Percentiles rank a stretch among this genome's conserved stretches.
Evolutionary conservation across 2,888 invertebrate species (phyloP).

Genomic region (Drosophila meridionalis): DNA sequence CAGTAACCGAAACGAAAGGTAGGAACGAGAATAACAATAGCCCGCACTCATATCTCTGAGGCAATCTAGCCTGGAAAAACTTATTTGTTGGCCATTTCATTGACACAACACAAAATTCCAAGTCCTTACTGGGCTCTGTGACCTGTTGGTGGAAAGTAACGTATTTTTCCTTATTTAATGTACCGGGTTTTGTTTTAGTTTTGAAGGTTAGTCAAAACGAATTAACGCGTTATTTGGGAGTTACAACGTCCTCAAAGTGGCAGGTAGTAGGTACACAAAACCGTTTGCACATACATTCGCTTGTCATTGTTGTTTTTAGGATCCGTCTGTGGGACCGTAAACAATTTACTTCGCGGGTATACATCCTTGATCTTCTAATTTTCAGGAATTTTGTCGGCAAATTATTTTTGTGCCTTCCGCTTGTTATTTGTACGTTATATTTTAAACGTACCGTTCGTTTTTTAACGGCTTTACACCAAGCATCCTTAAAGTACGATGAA

Average conservation of each 20-base stretch:
- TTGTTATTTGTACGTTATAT: slow-evolving; percentile 53
- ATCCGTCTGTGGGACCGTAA: slow-evolving; percentile 62
- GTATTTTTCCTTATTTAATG: slow-evolving; percentile 49
- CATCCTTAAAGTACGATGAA: background rate
- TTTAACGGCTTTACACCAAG: slow-evolving; percentile 49
- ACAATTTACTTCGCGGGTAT: slow-evolving; percentile 61
- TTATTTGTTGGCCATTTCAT: slow-evolving; percentile 70
- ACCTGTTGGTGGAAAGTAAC: slow-evolving; percentile 66
- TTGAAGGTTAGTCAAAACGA: slow-evolving; percentile 78
- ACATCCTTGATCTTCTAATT: slow-evolving; percentile 41
- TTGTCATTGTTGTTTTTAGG: slow-evolving; percentile 69
- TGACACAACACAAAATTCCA: slow-evolving; percentile 48
- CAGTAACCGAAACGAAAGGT: slow-evolving; percentile 56
- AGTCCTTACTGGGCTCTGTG: slow-evolving; percentile 38
- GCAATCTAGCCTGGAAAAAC: slow-evolving; percentile 63
- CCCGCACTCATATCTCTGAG: slow-evolving; percentile 48
- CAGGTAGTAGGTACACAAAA: slow-evolving; percentile 58
- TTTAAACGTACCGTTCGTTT: slow-evolving; percentile 34
- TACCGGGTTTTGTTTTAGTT: slow-evolving; percentile 49
- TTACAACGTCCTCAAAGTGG: slow-evolving; percentile 44
- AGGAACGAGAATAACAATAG: slow-evolving; percentile 47
- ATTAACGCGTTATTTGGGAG: slow-evolving; percentile 75
- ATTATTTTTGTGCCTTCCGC: slow-evolving; percentile 53
- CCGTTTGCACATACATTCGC: slow-evolving; percentile 47
- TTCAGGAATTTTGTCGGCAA: slow-evolving; percentile 71